phyloP scores from a whole-genome alignment of 2,113 vertebrate species.

The Todiramphus chloris region DNA sequence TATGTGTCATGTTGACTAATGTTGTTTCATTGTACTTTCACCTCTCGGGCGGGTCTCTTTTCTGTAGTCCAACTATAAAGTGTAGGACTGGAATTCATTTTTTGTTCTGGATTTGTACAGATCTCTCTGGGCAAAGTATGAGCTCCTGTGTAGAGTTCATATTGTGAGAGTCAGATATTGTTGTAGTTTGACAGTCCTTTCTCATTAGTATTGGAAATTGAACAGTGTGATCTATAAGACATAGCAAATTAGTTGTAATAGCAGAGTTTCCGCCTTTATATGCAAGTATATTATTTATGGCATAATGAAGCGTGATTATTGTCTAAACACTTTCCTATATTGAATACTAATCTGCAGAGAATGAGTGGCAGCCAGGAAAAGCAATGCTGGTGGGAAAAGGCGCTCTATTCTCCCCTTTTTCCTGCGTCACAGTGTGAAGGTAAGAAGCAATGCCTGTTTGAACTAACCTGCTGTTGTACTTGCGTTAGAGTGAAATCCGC shows the following conservation, averaged over 20 bases:
- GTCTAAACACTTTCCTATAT: constrained; percentile 81
- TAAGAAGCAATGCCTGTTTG: constrained; percentile 66
- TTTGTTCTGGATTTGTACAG: background rate
- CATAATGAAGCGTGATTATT: constrained; percentile 31
- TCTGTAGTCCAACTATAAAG: background rate
- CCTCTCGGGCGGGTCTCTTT: background rate
- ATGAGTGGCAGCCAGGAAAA: constrained; percentile 85
- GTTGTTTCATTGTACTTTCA: background rate
- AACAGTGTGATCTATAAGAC: background rate
- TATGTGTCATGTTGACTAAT: background rate
- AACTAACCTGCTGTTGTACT: background rate
- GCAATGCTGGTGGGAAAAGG: constrained; percentile 96
- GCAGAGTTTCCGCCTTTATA: constrained; percentile 9
- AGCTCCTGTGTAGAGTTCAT: background rate
- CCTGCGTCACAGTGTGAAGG: constrained; percentile 92
- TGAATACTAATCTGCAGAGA: constrained; percentile 84
- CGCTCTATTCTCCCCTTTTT: constrained; percentile 90
- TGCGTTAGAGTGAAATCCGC: background rate
- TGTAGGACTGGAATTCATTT: background rate
- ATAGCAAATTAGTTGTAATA: background rate
- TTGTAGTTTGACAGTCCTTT: background rate
- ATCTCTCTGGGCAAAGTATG: background rate
- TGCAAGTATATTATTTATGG: constrained; percentile 55
- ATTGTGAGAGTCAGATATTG: background rate
- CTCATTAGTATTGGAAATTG: background rate